Percentiles rank a stretch among this genome's conserved stretches.
Conservation (phyloP, 2,888 invertebrate genomes). For the Coremacera marginata region DNA sequence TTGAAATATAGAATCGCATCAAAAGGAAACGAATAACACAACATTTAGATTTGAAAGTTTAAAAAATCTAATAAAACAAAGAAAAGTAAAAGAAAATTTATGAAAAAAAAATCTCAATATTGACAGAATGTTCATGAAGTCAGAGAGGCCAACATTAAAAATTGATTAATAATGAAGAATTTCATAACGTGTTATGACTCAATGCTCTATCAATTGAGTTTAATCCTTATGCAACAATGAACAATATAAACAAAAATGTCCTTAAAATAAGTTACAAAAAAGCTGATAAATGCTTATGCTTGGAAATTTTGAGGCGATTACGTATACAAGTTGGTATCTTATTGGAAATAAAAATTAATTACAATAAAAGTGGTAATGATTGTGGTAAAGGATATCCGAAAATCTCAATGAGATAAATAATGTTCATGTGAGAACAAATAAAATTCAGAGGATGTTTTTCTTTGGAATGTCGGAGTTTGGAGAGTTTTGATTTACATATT, state of each 20-base stretch:
- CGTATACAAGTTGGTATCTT: background rate
- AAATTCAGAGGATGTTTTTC: too few species aligned
- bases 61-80: conserved; percentile 42
- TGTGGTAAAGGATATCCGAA: background rate
- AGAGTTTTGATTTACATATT: background rate
- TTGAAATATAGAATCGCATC: background rate
- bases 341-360: background rate
- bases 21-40: conserved; percentile 45
- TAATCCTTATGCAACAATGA: conserved; percentile 25
- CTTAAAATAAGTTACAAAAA: conserved; percentile 29
- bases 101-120: conserved; percentile 38
- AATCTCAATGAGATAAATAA: background rate
- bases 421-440: background rate
- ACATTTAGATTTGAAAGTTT: conserved; percentile 49
- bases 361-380: background rate
- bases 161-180: conserved; percentile 7
- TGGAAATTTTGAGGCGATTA: conserved; percentile 12
- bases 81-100: conserved; percentile 23
- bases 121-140: conserved; percentile 32
- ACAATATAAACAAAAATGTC: conserved; percentile 25
- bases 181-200: conserved; percentile 28
- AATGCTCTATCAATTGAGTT: conserved; percentile 24
- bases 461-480: background rate
- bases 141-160: conserved; percentile 15
- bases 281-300: conserved; percentile 27